Percentiles rank a stretch among this genome's conserved stretches.
phyloP scores from a whole-genome alignment of 2,113 vertebrate species.

The Pelecanoides urinatrix region DNA sequence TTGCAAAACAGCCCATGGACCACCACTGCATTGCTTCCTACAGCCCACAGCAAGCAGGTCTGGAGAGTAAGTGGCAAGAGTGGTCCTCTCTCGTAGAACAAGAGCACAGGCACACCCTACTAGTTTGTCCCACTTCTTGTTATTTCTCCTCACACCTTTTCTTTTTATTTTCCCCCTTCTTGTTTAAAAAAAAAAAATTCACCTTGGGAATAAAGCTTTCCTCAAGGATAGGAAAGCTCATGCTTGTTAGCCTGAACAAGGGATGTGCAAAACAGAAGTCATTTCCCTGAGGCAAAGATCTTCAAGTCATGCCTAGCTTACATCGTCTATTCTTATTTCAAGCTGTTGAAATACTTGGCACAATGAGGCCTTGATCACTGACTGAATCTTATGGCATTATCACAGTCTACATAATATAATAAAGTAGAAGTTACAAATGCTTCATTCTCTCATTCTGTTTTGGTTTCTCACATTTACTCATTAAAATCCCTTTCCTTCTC shows the following conservation, averaged over 20 bases:
- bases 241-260: background rate
- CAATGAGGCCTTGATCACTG: background rate
- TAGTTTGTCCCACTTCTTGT: background rate
- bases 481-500: background rate
- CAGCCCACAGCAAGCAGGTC: background rate
- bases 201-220: background rate
- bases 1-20: background rate
- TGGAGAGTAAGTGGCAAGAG: background rate
- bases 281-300: constrained; percentile 67
- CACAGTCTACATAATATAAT: background rate
- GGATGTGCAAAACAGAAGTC: constrained; percentile 53
- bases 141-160: background rate
- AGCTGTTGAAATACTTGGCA: constrained; percentile 18
- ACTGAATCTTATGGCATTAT: background rate
- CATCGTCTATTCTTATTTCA: background rate
- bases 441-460: background rate
- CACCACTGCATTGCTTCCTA: background rate
- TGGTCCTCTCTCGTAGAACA: background rate
- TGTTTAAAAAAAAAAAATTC: background rate
- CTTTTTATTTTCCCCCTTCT: background rate
- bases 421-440: background rate
- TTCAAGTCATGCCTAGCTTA: constrained; percentile 56
- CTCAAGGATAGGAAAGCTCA: background rate
- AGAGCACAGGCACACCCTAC: background rate
- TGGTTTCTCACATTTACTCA: background rate